A percentile compares a stretch with the other conserved stretches of the same genome.
Evolutionary conservation across 2,113 vertebrate genomes (phyloP).

Genomic region (Seriola quinqueradiata): DNA sequence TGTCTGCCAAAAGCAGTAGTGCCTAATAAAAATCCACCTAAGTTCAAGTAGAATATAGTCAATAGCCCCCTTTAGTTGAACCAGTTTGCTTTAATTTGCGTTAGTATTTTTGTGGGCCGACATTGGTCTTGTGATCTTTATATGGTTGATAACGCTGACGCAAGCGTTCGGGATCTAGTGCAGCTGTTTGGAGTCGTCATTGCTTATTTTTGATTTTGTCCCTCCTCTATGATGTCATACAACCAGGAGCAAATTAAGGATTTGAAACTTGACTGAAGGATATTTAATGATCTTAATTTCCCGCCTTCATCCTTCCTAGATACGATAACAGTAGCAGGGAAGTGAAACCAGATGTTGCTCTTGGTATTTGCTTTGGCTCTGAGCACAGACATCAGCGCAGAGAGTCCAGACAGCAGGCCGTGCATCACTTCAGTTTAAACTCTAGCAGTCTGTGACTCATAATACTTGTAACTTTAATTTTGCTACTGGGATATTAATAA

Average conservation of each 20-base stretch:
- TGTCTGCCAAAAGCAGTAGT: slow-evolving; percentile 65
- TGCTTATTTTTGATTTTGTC: slow-evolving; percentile 19
- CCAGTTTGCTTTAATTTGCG: slow-evolving; percentile 26
- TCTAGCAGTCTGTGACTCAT: slow-evolving; percentile 34
- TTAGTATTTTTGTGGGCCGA: slow-evolving; percentile 28
- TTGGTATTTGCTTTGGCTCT: slow-evolving; percentile 57
- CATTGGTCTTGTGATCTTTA: slow-evolving; percentile 34
- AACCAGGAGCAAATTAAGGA: slow-evolving; percentile 31
- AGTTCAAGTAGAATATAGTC: slow-evolving; percentile 45
- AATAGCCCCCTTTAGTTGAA: slow-evolving; percentile 28
- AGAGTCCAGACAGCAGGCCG: slow-evolving; percentile 28
- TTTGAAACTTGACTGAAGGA: slow-evolving; percentile 41
- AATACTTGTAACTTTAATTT: slow-evolving; percentile 16
- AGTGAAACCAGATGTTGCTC: slow-evolving; percentile 68
- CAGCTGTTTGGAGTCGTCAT: slow-evolving; percentile 32
- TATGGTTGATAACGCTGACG: slow-evolving; percentile 32
- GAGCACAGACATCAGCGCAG: slow-evolving; percentile 35
- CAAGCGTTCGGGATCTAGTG: slow-evolving; percentile 16
- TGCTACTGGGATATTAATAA: slow-evolving; percentile 7
- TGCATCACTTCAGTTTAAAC: slow-evolving; percentile 31
- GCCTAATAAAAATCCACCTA: slow-evolving; percentile 5
- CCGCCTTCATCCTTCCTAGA: slow-evolving; percentile 17
- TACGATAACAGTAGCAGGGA: slow-evolving; percentile 34
- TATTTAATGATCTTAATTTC: slow-evolving; percentile 48
- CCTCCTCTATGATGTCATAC: slow-evolving; percentile 11